Evolutionary conservation across 2,888 invertebrate genomes (phyloP).

Genomic region (Cephus pulcher): DNA sequence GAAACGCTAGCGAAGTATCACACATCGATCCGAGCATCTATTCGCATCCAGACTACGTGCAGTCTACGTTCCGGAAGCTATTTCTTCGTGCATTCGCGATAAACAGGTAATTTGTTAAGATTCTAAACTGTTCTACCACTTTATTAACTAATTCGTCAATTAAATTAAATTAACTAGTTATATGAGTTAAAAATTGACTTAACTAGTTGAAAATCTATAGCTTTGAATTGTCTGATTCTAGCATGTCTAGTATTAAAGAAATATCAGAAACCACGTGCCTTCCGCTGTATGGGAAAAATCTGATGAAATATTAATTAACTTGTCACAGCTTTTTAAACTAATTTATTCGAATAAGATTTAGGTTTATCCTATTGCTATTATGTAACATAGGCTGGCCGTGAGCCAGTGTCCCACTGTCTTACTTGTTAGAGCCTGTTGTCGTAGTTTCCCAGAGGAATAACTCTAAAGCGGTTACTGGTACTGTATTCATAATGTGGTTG

Average conservation of each 20-base stretch:
- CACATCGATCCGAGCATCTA: slow-evolving; percentile 43
- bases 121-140: not conserved
- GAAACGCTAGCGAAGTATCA: not conserved
- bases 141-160: not conserved
- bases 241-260: not conserved
- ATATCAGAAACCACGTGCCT: not conserved
- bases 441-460: not conserved
- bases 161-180: not conserved
- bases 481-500: not conserved
- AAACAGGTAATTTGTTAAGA: slow-evolving; percentile 9
- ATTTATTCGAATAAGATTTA: not conserved
- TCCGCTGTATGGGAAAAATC: not conserved
- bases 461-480: not conserved
- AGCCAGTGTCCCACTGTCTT: slow-evolving; percentile 45
- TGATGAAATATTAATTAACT: not conserved
- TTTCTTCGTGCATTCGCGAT: slow-evolving; percentile 33
- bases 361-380: slow-evolving; percentile 32
- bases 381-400: slow-evolving; percentile 45
- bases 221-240: not conserved
- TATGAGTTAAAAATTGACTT: not conserved
- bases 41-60: slow-evolving; percentile 44
- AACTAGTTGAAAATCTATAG: not conserved
- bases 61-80: slow-evolving; percentile 30
- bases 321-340: not conserved
- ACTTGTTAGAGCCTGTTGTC: slow-evolving; percentile 9